These are phyloP conservation scores for Drosophila sp. DNA, from an alignment of 1,140 invertebrate species.

Conservation along the genomic window DNA sequence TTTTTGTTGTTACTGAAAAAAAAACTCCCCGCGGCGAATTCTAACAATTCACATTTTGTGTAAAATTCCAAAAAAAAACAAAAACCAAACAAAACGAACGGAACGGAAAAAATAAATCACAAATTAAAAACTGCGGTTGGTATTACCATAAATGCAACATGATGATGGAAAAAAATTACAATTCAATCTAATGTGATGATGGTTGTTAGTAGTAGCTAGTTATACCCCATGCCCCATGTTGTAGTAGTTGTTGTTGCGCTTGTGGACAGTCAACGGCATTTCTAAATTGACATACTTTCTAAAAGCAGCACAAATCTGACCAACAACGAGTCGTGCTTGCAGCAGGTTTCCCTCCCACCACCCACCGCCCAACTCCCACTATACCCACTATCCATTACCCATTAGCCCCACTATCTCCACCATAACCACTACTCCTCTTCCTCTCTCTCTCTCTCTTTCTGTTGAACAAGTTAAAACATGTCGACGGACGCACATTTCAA, in stretches of 20 bases:
- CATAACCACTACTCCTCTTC: background rate
- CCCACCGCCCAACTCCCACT: background rate
- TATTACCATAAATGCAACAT: constrained; percentile 32
- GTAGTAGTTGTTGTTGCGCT: constrained; percentile 6
- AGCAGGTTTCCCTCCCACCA: constrained; percentile 20
- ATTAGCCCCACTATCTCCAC: constrained; percentile 1
- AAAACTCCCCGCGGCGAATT: background rate
- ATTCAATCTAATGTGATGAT: constrained; percentile 21
- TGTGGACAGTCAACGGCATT: constrained; percentile 76
- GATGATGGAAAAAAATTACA: constrained; percentile 33
- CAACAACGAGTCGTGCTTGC: constrained; percentile 28
- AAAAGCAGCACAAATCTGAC: constrained; percentile 62
- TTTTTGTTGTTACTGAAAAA: constrained; percentile 16
- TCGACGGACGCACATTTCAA: background rate
- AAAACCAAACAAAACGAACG: constrained; percentile 2
- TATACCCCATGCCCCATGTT: background rate
- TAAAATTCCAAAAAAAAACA: constrained; percentile 8
- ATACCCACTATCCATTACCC: background rate
- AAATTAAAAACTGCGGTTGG: constrained; percentile 52
- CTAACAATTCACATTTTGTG: background rate
- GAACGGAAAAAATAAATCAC: constrained; percentile 14
- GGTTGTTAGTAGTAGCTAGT: constrained; percentile 32
- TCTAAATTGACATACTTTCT: constrained; percentile 81
- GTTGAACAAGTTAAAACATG: constrained; percentile 40
- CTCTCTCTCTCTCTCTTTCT: background rate